Evolutionary conservation across 2,113 vertebrate genomes (phyloP).

Genomic region (Mus pahari): DNA sequence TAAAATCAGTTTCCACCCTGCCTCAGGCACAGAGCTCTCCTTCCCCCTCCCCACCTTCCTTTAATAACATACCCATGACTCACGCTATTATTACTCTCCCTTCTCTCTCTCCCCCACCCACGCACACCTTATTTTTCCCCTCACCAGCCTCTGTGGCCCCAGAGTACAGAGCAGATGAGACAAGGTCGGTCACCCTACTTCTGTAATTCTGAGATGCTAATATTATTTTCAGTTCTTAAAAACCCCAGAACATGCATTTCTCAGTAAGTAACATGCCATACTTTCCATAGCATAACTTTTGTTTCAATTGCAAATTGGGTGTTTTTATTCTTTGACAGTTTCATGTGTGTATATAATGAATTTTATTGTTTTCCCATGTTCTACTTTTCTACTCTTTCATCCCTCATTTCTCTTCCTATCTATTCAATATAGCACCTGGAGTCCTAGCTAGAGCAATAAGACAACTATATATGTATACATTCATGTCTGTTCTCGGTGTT

Average conservation of each 20-base stretch:
- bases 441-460: too few species aligned
- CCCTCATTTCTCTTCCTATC: not conserved
- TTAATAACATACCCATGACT: not conserved
- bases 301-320: not conserved
- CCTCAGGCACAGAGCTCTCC: not conserved
- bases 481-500: not conserved
- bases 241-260: not conserved
- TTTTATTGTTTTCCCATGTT: not conserved
- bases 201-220: slow-evolving; percentile 19
- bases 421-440: too few species aligned
- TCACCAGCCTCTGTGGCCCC: not conserved
- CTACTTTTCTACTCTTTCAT: not conserved
- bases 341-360: not conserved
- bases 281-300: not conserved
- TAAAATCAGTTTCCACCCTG: slow-evolving; percentile 50
- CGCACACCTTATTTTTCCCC: not conserved
- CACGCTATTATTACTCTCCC: not conserved
- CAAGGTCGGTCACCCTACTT: not conserved
- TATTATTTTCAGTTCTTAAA: not conserved
- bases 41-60: not conserved
- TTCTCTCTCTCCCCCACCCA: not conserved
- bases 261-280: not conserved
- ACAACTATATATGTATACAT: too few species aligned
- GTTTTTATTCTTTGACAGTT: not conserved
- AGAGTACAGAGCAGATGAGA: not conserved